Evolutionary conservation across 2,888 invertebrate species (phyloP).

Genomic region (Eupithecia abbreviata): DNA sequence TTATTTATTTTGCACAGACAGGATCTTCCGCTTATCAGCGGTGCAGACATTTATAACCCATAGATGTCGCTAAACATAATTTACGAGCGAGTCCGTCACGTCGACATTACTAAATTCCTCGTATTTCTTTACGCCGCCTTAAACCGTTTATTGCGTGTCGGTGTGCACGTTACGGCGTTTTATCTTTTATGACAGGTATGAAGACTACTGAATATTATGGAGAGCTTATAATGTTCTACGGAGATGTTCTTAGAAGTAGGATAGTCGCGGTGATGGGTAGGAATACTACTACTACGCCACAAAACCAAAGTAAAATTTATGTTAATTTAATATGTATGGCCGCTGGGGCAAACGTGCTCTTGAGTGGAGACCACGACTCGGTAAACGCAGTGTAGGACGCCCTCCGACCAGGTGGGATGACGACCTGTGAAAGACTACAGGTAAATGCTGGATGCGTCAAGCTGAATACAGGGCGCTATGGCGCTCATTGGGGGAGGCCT

Average conservation of each 20-base stretch:
- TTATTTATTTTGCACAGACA: not conserved
- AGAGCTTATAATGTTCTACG: not conserved
- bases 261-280: not conserved
- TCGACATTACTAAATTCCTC: not conserved
- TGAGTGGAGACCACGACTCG: too few species aligned
- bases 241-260: not conserved
- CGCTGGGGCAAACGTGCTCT: too few species aligned
- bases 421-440: too few species aligned
- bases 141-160: conserved; percentile 2
- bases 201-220: not conserved
- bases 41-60: not conserved
- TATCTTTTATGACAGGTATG: not conserved
- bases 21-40: not conserved
- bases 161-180: not conserved
- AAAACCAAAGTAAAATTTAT: not conserved
- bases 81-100: not conserved
- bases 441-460: too few species aligned
- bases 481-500: too few species aligned
- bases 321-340: not conserved
- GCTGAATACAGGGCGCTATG: too few species aligned
- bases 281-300: not conserved
- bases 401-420: too few species aligned
- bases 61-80: not conserved
- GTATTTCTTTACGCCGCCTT: not conserved
- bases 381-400: too few species aligned